These are phyloP conservation scores for Chelmon rostratus DNA, from an alignment of 2,797 vertebrate genomes.

Conservation along the genomic window DNA sequence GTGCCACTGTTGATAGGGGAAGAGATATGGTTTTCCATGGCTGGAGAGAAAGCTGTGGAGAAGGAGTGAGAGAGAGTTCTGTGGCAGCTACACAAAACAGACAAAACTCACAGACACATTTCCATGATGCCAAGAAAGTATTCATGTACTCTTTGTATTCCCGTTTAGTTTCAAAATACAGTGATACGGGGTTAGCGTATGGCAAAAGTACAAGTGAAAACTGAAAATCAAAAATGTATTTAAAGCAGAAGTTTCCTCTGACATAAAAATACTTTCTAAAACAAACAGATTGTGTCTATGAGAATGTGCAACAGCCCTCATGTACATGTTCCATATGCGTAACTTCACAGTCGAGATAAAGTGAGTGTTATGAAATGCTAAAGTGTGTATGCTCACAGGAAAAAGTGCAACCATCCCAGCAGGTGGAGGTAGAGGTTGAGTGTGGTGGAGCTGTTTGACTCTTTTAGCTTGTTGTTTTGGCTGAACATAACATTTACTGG, in stretches of 20 bases:
- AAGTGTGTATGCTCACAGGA: not conserved
- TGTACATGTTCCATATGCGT: not conserved
- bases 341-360: not conserved
- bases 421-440: too few species aligned
- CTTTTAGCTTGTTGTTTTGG: not conserved
- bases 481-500: not conserved
- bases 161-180: not conserved
- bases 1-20: slow-evolving; percentile 92
- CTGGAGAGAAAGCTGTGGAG: slow-evolving; percentile 92
- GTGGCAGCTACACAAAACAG: not conserved
- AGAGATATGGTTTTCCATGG: slow-evolving; percentile 96
- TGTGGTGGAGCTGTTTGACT: too few species aligned
- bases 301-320: not conserved
- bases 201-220: too few species aligned
- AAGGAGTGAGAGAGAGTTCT: slow-evolving; percentile 16
- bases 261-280: not conserved
- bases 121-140: not conserved
- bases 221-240: too few species aligned
- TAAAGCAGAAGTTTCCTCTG: not conserved
- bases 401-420: not conserved
- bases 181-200: not conserved
- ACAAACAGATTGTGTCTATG: not conserved
- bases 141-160: not conserved
- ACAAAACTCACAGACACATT: not conserved
- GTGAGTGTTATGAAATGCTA: not conserved